phyloP scores from a whole-genome alignment of 2,797 vertebrate genomes.

The Mormyrus hasselquistii region DNA sequence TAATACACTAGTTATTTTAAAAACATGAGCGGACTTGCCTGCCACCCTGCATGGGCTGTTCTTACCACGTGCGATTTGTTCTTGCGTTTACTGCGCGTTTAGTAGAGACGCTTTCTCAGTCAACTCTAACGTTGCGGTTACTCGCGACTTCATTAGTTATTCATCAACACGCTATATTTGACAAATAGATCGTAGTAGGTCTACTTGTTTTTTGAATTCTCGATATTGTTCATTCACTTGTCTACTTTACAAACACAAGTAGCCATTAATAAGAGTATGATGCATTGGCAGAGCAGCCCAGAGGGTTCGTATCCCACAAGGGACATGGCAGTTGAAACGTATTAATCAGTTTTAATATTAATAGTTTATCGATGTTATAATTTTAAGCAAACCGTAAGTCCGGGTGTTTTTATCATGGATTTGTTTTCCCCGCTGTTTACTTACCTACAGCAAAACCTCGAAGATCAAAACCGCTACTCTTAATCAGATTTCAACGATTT shows the following conservation, averaged over 20 bases:
- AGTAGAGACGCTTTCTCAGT: not conserved
- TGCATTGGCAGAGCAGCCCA: not conserved
- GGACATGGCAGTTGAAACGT: not conserved
- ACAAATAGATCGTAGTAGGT: not conserved
- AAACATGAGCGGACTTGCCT: conserved; percentile 38
- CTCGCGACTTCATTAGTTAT: not conserved
- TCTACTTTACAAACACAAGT: not conserved
- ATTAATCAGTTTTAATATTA: not conserved
- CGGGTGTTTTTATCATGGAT: not conserved
- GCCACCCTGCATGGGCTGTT: conserved; percentile 29
- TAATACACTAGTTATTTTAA: not conserved
- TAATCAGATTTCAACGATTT: not conserved
- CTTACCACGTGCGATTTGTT: conserved; percentile 14
- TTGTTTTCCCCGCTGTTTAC: not conserved
- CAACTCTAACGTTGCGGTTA: not conserved
- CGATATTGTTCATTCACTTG: not conserved
- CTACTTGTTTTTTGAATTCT: not conserved
- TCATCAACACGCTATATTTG: not conserved
- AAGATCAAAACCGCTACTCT: not conserved
- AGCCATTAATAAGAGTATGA: not conserved
- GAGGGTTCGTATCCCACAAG: not conserved
- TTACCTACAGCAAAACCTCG: not conserved
- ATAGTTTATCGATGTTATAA: not conserved
- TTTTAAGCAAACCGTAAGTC: not conserved
- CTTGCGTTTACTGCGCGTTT: not conserved